Base-by-base conservation (phyloP, 2,888 invertebrate species). In the Aspidiotus destructor region DNA sequence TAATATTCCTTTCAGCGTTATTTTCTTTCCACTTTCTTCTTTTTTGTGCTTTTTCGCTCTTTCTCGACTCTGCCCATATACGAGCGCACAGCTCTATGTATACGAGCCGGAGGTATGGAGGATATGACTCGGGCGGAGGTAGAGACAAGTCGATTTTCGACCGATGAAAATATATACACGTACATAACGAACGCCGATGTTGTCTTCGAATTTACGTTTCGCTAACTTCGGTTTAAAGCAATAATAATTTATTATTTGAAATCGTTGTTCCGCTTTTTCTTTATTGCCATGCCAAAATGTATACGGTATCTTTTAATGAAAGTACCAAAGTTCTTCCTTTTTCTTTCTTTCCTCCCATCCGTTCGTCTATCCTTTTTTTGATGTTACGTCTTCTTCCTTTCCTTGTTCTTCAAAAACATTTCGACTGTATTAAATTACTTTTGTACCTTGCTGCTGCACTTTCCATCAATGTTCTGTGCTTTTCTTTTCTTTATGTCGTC, bases 201-300 rank as follows among this genome's bases (percentile, higher is more conserved):
- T 57, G 57, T 57, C 57, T 57, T 57, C 57, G 57, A 57, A 57
- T 57, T 57, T 16, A 57, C 57, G 57, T n/a, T 17, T 57, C 57
- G 57, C 57, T 57, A 57, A 57, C 57, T 57, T 57, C 57, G 57
- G 57, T 57, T 57, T 57, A 57, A 16, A 57, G 15, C 15, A 57
- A 57, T 57, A 28, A 28, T 28, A 57, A 57, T 57, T 57, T 57
- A 57, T 57, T 57, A 57, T 57, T 57, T 57, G 57, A 57, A 57
- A 57, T 57, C 17, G 57, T 57, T 57, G 57, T 57, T 57, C 17
- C 57, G 57, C 17, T 57, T 57, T n/a, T 57, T 57, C 57, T 57
- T 17, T 48, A 48, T 48, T 48, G 48, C 48, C 48, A 48, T 48
- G 48, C 48, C 48, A 48, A 48, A 48, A 48, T 48, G 57, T 57